Conservation (phyloP, 2,888 invertebrate species). For the Nephrocerus scutellatus region DNA sequence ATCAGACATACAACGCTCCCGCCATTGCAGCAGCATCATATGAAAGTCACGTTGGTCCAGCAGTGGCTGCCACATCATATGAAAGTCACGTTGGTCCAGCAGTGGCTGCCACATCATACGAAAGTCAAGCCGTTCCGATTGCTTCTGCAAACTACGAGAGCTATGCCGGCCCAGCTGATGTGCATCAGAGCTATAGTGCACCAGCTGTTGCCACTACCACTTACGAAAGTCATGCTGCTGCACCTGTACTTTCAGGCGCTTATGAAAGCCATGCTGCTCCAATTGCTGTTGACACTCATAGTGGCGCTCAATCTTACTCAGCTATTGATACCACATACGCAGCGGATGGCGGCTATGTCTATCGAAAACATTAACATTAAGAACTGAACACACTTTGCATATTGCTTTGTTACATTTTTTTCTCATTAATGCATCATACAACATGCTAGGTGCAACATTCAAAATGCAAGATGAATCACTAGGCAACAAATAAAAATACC, state of each 20-base stretch:
- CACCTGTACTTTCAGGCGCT: too few species aligned
- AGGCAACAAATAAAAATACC: too few species aligned
- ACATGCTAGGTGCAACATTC: too few species aligned
- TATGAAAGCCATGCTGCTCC: too few species aligned
- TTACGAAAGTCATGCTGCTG: too few species aligned
- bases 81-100: slow-evolving; percentile 10
- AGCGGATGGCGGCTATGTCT: slow-evolving; percentile 35
- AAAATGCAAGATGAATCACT: too few species aligned
- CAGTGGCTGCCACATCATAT: slow-evolving; percentile 17
- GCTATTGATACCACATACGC: slow-evolving; percentile 29
- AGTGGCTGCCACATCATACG: slow-evolving; percentile 17
- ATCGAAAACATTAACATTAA: too few species aligned
- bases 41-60: too few species aligned
- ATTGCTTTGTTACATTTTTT: too few species aligned
- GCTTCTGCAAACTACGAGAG: slow-evolving; percentile 8
- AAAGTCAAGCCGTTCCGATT: slow-evolving; percentile 19
- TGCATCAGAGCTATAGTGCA: slow-evolving; percentile 8
- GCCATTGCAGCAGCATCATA: slow-evolving; percentile 8
- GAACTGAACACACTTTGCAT: slow-evolving; percentile 15
- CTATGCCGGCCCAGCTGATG: slow-evolving; percentile 4
- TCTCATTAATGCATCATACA: too few species aligned
- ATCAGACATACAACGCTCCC: slow-evolving; percentile 3
- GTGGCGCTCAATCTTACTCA: neutral
- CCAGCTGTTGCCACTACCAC: slow-evolving; percentile 4
- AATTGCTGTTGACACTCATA: slow-evolving; percentile 6